Evolutionary conservation across 2,797 vertebrate genomes (phyloP), one percentile per base, ranked within the genome.

Genomic region (Peromyscus aztecus): DNA sequence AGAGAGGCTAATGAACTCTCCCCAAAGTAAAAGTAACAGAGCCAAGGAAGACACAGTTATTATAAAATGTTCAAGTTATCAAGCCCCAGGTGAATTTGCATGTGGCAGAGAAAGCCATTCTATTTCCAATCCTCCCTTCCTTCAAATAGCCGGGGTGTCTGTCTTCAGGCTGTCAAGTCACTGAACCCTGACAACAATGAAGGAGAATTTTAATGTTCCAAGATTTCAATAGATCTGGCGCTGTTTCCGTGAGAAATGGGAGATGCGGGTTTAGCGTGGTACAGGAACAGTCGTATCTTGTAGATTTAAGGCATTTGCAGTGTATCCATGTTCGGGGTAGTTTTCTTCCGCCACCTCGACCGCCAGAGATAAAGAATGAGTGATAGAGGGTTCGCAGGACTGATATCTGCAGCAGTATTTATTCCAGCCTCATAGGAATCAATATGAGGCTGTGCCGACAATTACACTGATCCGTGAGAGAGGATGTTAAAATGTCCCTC

Each of bases 131-230:
- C 49, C 92, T 55, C 37, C 11, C 0, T 96, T 95, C 71, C 59
- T 77, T 95, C 43, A 55, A 69, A 92, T 46, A 93, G 78, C 92
- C 78, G 90, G 92, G 83, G 80, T 85, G 61, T 85, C 91, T 97
- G 76, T 95, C 93, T 97, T 94, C 65, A 31, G 76, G 78, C 81
- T 96, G 96, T 97, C 94, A 96, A 96, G 92, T 95, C 57, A 78
- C 89, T 91, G 96, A 89, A 94, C 95, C 97, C 96, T 97, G 96
- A 97, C 94, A 95, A 95, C 89, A 94, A 92, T 81, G 61, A 96
- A 96, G 92, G 83, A 91, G 86, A 97, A 96, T 96, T 91, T 96
- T 96, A 95, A 96, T 92, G 91, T 94, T 95, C 80, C 86, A 67
- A 94, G 91, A 96, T 97, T 96, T 98, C 96, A 95, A 94, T 91